Conservation (phyloP, 2,113 vertebrate species). For the Lagopus muta region DNA sequence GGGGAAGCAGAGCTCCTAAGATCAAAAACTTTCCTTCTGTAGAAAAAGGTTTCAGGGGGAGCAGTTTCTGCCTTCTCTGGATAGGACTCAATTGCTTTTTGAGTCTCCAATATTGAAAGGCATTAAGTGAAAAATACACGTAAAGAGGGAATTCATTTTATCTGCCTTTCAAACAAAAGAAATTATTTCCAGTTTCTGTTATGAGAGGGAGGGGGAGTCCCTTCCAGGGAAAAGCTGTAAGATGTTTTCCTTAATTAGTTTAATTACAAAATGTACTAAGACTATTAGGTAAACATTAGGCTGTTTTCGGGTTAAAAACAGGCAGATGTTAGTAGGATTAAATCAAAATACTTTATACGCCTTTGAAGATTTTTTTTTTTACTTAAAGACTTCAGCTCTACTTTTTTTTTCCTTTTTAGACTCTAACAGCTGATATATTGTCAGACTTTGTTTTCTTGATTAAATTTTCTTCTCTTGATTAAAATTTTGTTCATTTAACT, state of each 20-base stretch:
- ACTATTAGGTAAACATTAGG: slow-evolving; percentile 72
- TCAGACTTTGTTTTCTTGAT: background rate
- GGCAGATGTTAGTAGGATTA: slow-evolving; percentile 76
- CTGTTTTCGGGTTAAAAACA: slow-evolving; percentile 66
- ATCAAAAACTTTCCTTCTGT: slow-evolving; percentile 73
- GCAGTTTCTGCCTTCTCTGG: slow-evolving; percentile 12
- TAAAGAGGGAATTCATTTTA: slow-evolving; percentile 46
- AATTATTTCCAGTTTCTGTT: slow-evolving; percentile 60
- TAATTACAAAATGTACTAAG: slow-evolving; percentile 74
- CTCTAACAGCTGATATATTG: slow-evolving; percentile 34
- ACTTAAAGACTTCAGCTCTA: slow-evolving; percentile 20
- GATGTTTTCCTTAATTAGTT: slow-evolving; percentile 75
- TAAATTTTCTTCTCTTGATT: background rate
- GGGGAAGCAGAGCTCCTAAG: slow-evolving; percentile 66
- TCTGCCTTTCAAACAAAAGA: slow-evolving; percentile 51
- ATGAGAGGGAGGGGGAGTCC: background rate
- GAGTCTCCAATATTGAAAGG: slow-evolving; percentile 40
- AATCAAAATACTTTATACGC: slow-evolving; percentile 55
- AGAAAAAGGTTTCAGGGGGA: slow-evolving; percentile 31
- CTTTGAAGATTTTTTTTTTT: slow-evolving; percentile 52
- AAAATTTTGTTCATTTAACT: slow-evolving; percentile 32
- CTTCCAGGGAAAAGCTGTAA: slow-evolving; percentile 57
- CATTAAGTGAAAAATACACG: slow-evolving; percentile 29
- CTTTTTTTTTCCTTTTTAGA: slow-evolving; percentile 17
- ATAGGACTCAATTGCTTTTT: slow-evolving; percentile 35